These are phyloP conservation scores for Spatula clypeata DNA, from an alignment of 2,797 vertebrate genomes.

Conservation along the genomic window DNA sequence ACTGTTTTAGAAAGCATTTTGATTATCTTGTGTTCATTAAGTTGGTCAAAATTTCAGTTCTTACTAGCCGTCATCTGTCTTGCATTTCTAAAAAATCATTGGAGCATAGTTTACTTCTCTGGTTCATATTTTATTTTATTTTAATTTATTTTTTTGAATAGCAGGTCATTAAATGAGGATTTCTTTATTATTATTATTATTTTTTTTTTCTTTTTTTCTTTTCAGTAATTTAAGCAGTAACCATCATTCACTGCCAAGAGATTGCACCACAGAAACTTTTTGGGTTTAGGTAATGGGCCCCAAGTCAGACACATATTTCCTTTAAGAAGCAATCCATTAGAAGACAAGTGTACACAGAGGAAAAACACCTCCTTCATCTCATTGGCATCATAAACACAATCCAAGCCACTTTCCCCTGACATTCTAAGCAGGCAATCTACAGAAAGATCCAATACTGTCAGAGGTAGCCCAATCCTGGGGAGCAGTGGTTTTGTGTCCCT, in stretches of 20 bases:
- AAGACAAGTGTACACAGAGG: not conserved
- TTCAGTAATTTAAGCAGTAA: not conserved
- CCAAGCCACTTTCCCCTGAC: not conserved
- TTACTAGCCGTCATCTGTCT: not conserved
- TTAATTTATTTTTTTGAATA: not conserved
- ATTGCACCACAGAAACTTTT: not conserved
- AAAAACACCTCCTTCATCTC: not conserved
- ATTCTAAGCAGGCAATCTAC: not conserved
- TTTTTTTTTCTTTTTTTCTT: too few relatives aligned
- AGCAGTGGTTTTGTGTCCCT: not conserved
- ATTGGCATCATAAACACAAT: not conserved
- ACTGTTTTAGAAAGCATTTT: constrained; percentile 1
- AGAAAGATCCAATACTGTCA: not conserved
- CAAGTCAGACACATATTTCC: not conserved
- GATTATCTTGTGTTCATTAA: constrained; percentile 1
- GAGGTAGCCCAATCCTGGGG: not conserved
- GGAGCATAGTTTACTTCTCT: not conserved
- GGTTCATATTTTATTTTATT: not conserved
- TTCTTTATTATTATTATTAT: too few relatives aligned
- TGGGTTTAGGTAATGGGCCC: not conserved
- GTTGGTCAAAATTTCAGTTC: not conserved
- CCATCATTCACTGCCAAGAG: not conserved
- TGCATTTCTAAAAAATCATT: not conserved
- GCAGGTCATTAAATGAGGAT: not conserved
- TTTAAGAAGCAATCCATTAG: not conserved